Percentiles rank a stretch among this genome's conserved stretches.
Conservation (phyloP, 1,140 invertebrate genomes). For the Asobara japonica region DNA sequence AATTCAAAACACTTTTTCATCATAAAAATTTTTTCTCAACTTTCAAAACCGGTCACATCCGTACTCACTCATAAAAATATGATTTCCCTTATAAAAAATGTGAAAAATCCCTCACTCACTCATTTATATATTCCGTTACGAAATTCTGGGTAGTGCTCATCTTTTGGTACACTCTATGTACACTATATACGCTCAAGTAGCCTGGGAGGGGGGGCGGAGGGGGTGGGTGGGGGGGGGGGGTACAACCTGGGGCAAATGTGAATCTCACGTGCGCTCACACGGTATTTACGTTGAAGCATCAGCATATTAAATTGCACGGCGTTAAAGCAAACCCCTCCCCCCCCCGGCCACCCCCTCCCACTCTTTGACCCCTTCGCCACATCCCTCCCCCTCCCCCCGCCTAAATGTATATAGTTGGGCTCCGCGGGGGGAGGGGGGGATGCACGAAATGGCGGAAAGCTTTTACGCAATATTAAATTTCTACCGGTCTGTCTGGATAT, state of each 20-base stretch:
- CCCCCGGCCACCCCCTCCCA: neutral
- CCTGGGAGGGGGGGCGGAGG: neutral
- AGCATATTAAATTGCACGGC: conserved; percentile 34
- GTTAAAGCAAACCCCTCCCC: conserved; percentile 29
- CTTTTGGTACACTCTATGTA: conserved; percentile 1
- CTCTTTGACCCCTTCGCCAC: conserved; percentile 3
- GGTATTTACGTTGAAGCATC: conserved; percentile 32
- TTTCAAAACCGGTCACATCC: neutral
- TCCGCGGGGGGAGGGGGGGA: neutral
- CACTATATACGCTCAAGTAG: neutral
- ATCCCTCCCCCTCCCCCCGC: neutral
- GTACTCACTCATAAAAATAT: neutral
- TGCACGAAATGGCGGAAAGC: conserved; percentile 21
- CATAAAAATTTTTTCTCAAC: neutral
- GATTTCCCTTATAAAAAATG: neutral
- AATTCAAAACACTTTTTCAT: neutral
- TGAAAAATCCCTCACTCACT: conserved; percentile 5
- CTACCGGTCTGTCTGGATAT: neutral
- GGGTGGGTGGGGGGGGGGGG: neutral
- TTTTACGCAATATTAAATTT: conserved; percentile 35
- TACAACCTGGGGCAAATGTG: conserved; percentile 14
- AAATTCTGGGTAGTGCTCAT: neutral
- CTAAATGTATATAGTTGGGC: neutral
- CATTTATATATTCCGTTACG: conserved; percentile 7
- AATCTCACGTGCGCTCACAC: conserved; percentile 23